Evolutionary conservation across 1,140 invertebrate genomes (phyloP), one percentile per base, ranked within the genome.

Genomic region (Drosophila miranda): DNA sequence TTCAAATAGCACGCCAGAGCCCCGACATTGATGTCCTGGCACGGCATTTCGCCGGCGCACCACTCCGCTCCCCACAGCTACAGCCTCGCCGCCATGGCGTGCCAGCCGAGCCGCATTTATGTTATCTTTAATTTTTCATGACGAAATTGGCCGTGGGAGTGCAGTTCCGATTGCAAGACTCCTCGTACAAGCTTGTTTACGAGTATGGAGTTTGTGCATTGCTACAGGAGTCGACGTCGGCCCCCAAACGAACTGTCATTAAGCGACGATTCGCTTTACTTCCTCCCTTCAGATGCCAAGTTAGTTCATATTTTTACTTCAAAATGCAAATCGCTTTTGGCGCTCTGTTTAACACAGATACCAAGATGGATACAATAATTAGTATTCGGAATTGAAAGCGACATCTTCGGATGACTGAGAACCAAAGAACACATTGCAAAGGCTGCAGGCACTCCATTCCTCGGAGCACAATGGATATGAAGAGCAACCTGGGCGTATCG

Each of bases 91-190:
- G 8, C 30, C 8, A 52, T 83, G 73, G 70, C 70, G 75, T 76
- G 81, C 74, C 79, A 48, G 79, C 44, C 64, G 55, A 49, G 81
- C 63, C 82, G 61, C 82, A 87, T 84, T 84, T 84, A 81, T 84
- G 81, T 84, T 84, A 84, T 84, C 81, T 87, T 84, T 84, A 84
- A 84, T 84, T 84, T 69, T 81, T 77, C 77, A 75, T 84, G 73
- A 63, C 81, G 55, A 74, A 86, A 84, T 84, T 84, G 81, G 81
- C 64, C 81, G 69, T 84, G 71, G 55, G 77, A 87, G 82, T 87
- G 77, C 73, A 81, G 51, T 87, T 86, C 43, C 46, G 74, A 86
- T 84, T 77, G 77, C 54, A 73, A 84, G 69, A 79, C 73, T 67
- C 66, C 23, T 5, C 23, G 5, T 5, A 5, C 81, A 67, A 86